Conservation (phyloP, 2,113 vertebrate species). For the Orcinus orca region DNA sequence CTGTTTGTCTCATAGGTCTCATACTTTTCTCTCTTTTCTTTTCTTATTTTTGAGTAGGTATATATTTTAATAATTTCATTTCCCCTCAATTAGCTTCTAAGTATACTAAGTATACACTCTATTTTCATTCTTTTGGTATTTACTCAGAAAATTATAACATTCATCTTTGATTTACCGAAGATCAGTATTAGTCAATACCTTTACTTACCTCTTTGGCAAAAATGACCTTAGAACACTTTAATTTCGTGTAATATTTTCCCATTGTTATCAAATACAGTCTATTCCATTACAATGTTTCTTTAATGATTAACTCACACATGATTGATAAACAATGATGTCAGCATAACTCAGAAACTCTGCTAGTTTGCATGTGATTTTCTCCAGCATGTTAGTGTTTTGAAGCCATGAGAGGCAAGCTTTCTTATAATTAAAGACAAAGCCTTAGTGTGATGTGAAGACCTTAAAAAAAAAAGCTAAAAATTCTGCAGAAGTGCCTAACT, state of each 20-base stretch:
- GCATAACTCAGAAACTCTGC: constrained; percentile 4
- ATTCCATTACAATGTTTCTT: background rate
- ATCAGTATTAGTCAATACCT: background rate
- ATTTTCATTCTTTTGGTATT: background rate
- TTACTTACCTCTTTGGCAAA: background rate
- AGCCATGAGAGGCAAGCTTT: background rate
- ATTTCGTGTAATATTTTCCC: background rate
- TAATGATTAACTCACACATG: background rate
- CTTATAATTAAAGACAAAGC: background rate
- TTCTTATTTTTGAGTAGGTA: background rate
- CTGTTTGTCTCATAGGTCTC: background rate
- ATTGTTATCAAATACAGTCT: background rate
- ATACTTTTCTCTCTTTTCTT: background rate
- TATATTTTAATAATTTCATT: constrained; percentile 22
- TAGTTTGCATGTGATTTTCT: background rate
- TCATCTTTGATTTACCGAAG: background rate
- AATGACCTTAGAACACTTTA: background rate
- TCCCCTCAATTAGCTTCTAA: background rate
- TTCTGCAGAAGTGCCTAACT: background rate
- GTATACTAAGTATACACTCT: background rate
- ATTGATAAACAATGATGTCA: background rate
- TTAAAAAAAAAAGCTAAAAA: background rate
- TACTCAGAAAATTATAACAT: background rate
- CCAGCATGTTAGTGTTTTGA: background rate
- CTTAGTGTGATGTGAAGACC: background rate